Conservation (phyloP, 1,140 invertebrate genomes). For the Sinella curviseta region DNA sequence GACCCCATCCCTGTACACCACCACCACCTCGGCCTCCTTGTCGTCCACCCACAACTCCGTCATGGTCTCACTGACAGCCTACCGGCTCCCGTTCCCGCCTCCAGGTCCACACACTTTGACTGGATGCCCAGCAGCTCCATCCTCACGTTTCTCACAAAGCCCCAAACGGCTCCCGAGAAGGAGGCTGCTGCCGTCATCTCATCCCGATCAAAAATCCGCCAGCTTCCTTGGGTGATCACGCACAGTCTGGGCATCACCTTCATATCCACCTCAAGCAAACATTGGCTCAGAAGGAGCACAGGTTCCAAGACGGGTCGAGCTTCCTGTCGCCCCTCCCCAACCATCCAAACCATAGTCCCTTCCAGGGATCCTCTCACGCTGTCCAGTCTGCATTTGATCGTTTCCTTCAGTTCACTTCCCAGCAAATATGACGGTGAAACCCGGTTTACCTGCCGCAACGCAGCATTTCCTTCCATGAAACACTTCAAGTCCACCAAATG, state of each 20-base stretch:
- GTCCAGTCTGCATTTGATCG: background rate
- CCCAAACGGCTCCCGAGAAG: background rate
- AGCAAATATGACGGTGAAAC: background rate
- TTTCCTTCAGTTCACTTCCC: background rate
- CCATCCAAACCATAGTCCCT: too few species aligned
- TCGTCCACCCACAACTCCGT: too few species aligned
- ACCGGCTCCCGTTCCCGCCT: background rate
- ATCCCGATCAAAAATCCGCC: background rate
- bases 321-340: too few species aligned
- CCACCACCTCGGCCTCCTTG: too few species aligned
- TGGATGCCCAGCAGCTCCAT: background rate
- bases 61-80: background rate
- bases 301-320: too few species aligned
- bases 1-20: background rate
- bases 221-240: background rate
- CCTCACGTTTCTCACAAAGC: background rate
- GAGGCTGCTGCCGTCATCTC: background rate
- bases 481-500: too few species aligned
- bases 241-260: background rate
- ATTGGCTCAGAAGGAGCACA: background rate
- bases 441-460: too few species aligned
- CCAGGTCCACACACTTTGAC: background rate
- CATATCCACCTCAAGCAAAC: background rate
- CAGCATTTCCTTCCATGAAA: too few species aligned
- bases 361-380: background rate